Evolutionary conservation across 2,113 vertebrate genomes (phyloP).

Genomic region (Lampris incognitus): DNA sequence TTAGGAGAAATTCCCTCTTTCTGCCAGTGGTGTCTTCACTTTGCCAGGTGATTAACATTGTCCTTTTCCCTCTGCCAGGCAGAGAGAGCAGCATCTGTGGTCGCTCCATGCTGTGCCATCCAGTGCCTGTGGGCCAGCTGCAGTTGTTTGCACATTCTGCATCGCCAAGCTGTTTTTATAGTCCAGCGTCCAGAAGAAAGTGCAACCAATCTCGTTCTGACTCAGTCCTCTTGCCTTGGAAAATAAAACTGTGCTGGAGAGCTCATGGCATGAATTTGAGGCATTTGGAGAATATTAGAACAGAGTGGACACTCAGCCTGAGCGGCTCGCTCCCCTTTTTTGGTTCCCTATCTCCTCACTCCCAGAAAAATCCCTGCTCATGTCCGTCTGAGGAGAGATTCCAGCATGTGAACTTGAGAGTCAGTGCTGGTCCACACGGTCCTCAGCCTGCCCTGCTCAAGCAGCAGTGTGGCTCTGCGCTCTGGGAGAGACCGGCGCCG

Average conservation of each 20-base stretch:
- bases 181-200: constrained; percentile 49
- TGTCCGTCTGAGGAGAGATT: constrained; percentile 77
- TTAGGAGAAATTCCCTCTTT: constrained; percentile 53
- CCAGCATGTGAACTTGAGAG: constrained; percentile 74
- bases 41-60: constrained; percentile 58
- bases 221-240: constrained; percentile 65
- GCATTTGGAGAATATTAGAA: constrained; percentile 74
- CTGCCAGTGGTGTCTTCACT: constrained; percentile 61
- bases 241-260: constrained; percentile 64
- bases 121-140: constrained; percentile 72
- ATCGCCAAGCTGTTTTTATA: constrained; percentile 32
- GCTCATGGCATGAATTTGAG: constrained; percentile 75
- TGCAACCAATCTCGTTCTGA: constrained; percentile 61
- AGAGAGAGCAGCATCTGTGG: constrained; percentile 66
- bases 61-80: constrained; percentile 55
- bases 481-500: constrained; percentile 83
- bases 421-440: constrained; percentile 70
- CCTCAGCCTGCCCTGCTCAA: constrained; percentile 68
- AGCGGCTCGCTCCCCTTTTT: constrained; percentile 53
- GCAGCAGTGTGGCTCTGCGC: constrained; percentile 58
- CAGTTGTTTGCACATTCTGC: constrained; percentile 49
- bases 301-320: constrained; percentile 47
- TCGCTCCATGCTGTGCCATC: constrained; percentile 61
- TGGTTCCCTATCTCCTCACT: constrained; percentile 26
- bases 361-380: constrained; percentile 57